Evolutionary conservation across 2,888 invertebrate species (phyloP), one percentile per base, ranked within the genome.

Genomic region (Nephrocerus scutellatus): DNA sequence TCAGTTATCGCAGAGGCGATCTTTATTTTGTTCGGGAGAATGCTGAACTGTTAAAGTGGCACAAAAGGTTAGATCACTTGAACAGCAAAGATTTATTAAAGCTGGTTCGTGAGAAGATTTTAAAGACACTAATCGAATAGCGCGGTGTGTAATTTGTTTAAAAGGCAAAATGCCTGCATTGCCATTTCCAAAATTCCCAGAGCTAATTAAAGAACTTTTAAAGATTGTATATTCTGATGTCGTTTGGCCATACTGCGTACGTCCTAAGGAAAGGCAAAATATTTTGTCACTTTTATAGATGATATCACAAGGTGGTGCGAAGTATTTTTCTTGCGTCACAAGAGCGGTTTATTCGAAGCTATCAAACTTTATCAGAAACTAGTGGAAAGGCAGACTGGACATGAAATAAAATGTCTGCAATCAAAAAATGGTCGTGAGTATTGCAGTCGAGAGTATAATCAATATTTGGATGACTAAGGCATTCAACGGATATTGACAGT

Each of bases 381-480:
- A 33, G 46, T 46, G 5, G 49, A 52, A 32, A 36, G 39, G 10
- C 43, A 51, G 26, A 49, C 44, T 23, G 46, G 47, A 5, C 28
- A 23, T 8, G 50, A 53, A 36, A 44, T 55, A n/a, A 51, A 52
- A 39, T 43, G 41, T 18, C 36, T 59, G 5, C 46, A 56, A 14
- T 51, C 51, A 6, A 55, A 59, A 38, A 51, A 52, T 40, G 57
- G 51, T 12, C 35, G 42, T 29, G 57, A 58, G 42, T 54, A 55
- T 34, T 39, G 50, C 6, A 48, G 37, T 19, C 13, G 12, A 6
- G 34, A 39, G 15, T 46, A 57, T 20, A 36, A 48, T 15, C 32
- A 50, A 14, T 54, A 49, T 36, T 36, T 55, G 10, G 30, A 44
- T 14, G 29, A 44, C 16, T 31, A 53, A 24, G 55, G 56, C 13